These are phyloP conservation scores for Erythrolamprus reginae DNA, from an alignment of 2,113 vertebrate species.

Conservation along the genomic window DNA sequence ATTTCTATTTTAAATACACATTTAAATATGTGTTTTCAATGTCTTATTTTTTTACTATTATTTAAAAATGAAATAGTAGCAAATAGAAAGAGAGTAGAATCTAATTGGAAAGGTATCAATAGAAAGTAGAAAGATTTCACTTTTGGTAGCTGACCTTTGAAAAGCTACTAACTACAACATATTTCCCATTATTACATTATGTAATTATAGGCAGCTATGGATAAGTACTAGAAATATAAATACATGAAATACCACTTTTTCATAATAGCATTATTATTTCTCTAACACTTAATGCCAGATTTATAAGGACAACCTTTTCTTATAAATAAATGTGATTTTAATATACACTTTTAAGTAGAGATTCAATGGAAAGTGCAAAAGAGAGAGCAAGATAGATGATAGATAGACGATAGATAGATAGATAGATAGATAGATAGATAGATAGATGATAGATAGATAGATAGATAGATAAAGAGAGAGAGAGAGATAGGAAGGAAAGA, in stretches of 20 bases:
- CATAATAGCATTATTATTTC: neutral
- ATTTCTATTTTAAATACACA: neutral
- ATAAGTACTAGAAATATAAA: conserved; percentile 1
- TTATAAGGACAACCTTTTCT: neutral
- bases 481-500: too few species aligned
- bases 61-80: neutral
- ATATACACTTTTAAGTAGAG: neutral
- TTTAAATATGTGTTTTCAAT: neutral
- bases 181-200: neutral
- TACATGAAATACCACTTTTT: neutral
- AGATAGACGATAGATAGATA: neutral
- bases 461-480: too few species aligned
- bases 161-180: neutral
- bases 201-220: neutral
- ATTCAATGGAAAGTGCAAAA: neutral
- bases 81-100: neutral
- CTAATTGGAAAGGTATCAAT: neutral
- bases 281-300: neutral
- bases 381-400: neutral
- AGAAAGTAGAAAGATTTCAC: neutral
- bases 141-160: conserved; percentile 4
- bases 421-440: too few species aligned
- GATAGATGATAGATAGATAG: neutral
- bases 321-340: neutral
- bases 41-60: neutral